Evolutionary conservation across 2,888 invertebrate species (phyloP).

Genomic region (Tenthredo mesomela): DNA sequence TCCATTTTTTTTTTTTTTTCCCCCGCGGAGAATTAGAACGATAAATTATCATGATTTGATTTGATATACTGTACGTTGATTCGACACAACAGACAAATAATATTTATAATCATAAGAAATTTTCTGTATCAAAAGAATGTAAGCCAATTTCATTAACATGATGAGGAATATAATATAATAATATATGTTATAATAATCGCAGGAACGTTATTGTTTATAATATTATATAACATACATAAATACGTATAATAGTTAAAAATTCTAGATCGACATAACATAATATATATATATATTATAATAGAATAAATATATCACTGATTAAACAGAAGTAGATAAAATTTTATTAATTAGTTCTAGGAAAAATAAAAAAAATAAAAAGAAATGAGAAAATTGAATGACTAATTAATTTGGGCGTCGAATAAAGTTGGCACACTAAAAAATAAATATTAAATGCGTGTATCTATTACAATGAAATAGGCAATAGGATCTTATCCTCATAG

Average conservation of each 20-base stretch:
- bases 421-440: not conserved
- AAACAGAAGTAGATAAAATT: not conserved
- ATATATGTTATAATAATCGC: not conserved
- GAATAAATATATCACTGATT: not conserved
- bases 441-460: not conserved
- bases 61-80: not conserved
- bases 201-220: not conserved
- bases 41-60: too few species aligned
- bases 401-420: not conserved
- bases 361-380: not conserved
- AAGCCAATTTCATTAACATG: not conserved
- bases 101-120: not conserved
- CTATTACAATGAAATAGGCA: not conserved
- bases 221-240: not conserved
- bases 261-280: not conserved
- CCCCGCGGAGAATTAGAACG: too few species aligned
- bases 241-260: slow-evolving; percentile 1
- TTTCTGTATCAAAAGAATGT: slow-evolving; percentile 13
- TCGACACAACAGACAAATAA: not conserved
- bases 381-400: not conserved
- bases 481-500: not conserved
- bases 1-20: too few species aligned
- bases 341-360: not conserved
- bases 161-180: not conserved
- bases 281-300: not conserved